phyloP scores from a whole-genome alignment of 2,797 vertebrate species.

The Nannoperca obscura region DNA sequence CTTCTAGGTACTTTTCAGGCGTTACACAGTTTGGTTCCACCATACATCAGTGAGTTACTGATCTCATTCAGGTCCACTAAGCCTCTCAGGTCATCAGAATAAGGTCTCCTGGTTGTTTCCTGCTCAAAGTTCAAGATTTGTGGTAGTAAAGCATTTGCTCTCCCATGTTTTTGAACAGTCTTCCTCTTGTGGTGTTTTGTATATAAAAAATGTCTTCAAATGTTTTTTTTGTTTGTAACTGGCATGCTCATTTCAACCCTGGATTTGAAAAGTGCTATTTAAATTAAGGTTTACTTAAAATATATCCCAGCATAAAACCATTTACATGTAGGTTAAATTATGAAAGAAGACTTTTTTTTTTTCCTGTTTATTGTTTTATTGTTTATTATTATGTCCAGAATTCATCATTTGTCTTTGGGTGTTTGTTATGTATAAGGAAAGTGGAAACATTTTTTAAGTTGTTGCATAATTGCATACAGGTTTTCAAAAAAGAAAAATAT shows the following conservation, averaged over 20 bases:
- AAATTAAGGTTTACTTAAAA: not conserved
- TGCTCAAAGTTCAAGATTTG: not conserved
- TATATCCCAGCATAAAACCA: not conserved
- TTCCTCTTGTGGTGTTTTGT: not conserved
- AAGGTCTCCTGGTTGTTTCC: not conserved
- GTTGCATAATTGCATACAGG: not conserved
- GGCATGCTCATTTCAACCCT: too few relatives aligned
- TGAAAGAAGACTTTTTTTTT: not conserved
- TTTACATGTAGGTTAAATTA: not conserved
- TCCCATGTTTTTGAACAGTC: not conserved
- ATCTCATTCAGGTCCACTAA: too few relatives aligned
- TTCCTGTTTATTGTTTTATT: not conserved
- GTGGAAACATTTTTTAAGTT: not conserved
- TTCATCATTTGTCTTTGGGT: not conserved
- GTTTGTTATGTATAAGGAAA: not conserved
- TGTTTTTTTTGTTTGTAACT: not conserved
- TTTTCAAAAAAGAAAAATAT: not conserved
- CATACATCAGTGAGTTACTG: not conserved
- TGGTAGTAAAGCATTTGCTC: not conserved
- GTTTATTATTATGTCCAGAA: not conserved
- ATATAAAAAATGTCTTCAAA: not conserved
- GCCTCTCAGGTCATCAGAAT: not conserved
- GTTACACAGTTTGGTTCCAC: not conserved
- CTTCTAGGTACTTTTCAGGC: not conserved
- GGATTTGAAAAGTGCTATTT: not conserved